These are phyloP conservation scores for Procambarus virginalis DNA, from an alignment of 1,140 invertebrate genomes.

Conservation along the genomic window DNA sequence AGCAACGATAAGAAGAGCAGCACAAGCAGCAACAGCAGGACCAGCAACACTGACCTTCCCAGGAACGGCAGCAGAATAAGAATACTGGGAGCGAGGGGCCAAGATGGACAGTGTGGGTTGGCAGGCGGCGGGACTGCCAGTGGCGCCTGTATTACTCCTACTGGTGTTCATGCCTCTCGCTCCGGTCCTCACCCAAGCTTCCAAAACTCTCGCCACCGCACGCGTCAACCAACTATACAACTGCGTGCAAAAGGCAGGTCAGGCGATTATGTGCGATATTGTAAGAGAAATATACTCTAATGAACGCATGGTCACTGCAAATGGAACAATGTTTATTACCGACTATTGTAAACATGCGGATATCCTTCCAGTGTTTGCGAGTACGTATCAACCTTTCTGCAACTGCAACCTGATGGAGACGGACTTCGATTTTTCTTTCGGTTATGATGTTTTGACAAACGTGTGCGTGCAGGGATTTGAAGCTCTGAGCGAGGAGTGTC, in stretches of 20 bases:
- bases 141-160: background rate
- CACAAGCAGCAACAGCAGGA: background rate
- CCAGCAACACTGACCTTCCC: background rate
- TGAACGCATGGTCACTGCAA: conserved; percentile 6
- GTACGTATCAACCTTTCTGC: background rate
- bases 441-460: conserved; percentile 16
- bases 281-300: conserved; percentile 19
- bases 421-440: conserved; percentile 32
- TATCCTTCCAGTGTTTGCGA: background rate
- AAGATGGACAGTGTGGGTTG: background rate
- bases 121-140: no score
- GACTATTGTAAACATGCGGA: conserved; percentile 6
- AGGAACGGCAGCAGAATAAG: background rate
- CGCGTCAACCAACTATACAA: background rate
- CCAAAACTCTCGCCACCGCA: background rate
- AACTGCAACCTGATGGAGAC: conserved; percentile 18
- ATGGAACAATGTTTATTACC: conserved; percentile 7
- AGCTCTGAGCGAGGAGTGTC: conserved; percentile 12
- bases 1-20: no score
- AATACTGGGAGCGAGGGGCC: background rate
- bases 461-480: conserved; percentile 10
- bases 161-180: background rate
- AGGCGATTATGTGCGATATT: conserved; percentile 12
- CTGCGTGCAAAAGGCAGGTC: background rate
- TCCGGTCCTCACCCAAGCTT: background rate